Evolutionary conservation across 1,140 invertebrate species (phyloP).

Genomic region (Heterodera schachtii): DNA sequence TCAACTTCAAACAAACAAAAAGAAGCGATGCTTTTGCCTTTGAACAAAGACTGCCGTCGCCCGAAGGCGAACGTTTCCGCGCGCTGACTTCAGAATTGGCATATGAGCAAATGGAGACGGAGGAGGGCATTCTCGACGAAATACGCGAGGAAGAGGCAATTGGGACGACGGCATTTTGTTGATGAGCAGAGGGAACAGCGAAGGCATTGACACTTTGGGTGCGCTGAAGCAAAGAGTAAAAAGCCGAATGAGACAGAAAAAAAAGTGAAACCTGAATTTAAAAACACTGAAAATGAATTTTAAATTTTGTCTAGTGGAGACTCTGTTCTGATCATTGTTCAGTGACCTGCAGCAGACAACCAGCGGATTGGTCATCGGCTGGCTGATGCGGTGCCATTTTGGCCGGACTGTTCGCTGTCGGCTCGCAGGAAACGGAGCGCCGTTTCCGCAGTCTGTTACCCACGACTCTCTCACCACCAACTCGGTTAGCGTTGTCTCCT

Average conservation of each 20-base stretch:
- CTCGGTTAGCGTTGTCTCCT: neutral
- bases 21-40: neutral
- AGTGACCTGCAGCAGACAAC: neutral
- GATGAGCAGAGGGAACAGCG: neutral
- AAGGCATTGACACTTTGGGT: neutral
- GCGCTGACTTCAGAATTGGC: neutral
- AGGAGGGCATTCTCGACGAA: neutral
- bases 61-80: conserved; percentile 22
- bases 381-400: neutral
- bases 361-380: neutral
- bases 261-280: neutral
- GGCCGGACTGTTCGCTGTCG: neutral
- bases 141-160: neutral
- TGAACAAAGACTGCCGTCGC: conserved; percentile 17
- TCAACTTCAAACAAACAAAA: neutral
- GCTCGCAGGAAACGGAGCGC: conserved; percentile 26
- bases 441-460: neutral
- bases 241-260: neutral
- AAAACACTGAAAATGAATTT: too few relatives aligned
- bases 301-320: too few relatives aligned
- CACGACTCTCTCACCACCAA: neutral
- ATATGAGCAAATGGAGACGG: conserved; percentile 15
- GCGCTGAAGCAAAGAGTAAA: neutral
- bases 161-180: neutral
- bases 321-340: neutral